Percentiles rank a stretch among this genome's conserved stretches.
Conservation (phyloP, 2,797 vertebrate species). For the Macroramphosus scolopax region DNA sequence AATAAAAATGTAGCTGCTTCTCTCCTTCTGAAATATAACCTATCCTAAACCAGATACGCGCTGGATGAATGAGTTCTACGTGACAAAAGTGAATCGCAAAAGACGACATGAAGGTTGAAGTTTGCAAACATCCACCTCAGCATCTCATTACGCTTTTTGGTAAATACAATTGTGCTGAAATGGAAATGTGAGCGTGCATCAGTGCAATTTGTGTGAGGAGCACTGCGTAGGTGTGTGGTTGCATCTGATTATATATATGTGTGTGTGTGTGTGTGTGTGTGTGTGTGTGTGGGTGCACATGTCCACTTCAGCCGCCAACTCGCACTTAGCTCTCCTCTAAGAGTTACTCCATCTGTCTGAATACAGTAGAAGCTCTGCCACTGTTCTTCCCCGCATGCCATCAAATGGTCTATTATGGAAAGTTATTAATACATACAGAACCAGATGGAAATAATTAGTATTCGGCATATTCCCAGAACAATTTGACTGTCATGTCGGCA, state of each 20-base stretch:
- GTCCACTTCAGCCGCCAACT: conserved; percentile 56
- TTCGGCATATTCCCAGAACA: too few relatives aligned
- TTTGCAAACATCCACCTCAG: too few relatives aligned
- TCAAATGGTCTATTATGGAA: conserved; percentile 1
- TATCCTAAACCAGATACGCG: too few relatives aligned
- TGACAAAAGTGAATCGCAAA: too few relatives aligned
- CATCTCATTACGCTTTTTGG: conserved; percentile 12
- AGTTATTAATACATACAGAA: too few relatives aligned
- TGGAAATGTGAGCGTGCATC: conserved; percentile 27
- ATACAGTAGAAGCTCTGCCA: conserved; percentile 20
- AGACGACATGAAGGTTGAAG: too few relatives aligned
- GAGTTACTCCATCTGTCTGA: conserved; percentile 63
- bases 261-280: too few relatives aligned
- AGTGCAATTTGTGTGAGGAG: conserved; percentile 22
- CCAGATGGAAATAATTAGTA: too few relatives aligned
- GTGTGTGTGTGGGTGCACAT: conserved; percentile 23
- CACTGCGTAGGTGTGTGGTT: conserved; percentile 49
- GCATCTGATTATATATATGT: conserved; percentile 35
- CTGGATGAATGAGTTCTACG: too few relatives aligned
- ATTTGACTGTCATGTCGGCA: too few relatives aligned
- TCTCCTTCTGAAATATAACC: too few relatives aligned
- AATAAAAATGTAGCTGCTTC: too few relatives aligned
- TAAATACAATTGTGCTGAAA: conserved; percentile 24
- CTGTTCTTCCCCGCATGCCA: conserved; percentile 10
- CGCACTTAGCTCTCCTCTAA: conserved; percentile 43